These are phyloP conservation scores for Morus bassanus DNA, from an alignment of 2,797 vertebrate genomes.

Conservation along the genomic window DNA sequence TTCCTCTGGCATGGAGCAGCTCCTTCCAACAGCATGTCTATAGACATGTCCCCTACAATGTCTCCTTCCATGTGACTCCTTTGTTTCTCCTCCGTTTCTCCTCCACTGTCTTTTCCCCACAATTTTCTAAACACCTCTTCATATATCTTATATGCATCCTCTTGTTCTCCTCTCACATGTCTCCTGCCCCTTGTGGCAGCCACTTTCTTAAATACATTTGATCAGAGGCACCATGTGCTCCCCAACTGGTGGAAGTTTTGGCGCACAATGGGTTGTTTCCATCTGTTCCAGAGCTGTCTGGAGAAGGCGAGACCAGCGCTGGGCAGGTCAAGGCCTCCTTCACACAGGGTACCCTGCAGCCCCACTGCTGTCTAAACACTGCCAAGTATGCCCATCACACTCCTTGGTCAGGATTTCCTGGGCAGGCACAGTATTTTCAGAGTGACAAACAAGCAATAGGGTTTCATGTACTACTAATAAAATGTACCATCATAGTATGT, in stretches of 20 bases:
- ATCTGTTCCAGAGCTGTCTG: background rate
- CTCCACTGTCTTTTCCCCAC: background rate
- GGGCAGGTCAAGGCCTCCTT: background rate
- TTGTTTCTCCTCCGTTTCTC: background rate
- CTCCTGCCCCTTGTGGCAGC: background rate
- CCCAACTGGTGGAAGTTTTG: background rate
- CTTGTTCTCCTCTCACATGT: rapidly evolving
- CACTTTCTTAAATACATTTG: background rate
- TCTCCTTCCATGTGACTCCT: background rate
- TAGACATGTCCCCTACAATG: background rate
- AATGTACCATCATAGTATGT: background rate
- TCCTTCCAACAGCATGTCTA: background rate
- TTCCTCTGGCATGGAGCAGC: background rate
- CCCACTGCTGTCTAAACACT: background rate
- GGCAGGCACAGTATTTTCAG: background rate
- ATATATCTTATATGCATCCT: rapidly evolving
- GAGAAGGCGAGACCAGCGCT: background rate
- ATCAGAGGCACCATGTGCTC: background rate
- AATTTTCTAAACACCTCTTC: background rate
- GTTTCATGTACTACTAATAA: background rate
- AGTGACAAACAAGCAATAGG: background rate
- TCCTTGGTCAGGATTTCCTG: background rate
- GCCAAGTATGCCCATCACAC: background rate
- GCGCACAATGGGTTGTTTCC: background rate
- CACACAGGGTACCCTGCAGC: background rate